These are phyloP conservation scores for Nannobrachium achirus DNA, from an alignment of 2,113 vertebrate genomes.

Conservation along the genomic window DNA sequence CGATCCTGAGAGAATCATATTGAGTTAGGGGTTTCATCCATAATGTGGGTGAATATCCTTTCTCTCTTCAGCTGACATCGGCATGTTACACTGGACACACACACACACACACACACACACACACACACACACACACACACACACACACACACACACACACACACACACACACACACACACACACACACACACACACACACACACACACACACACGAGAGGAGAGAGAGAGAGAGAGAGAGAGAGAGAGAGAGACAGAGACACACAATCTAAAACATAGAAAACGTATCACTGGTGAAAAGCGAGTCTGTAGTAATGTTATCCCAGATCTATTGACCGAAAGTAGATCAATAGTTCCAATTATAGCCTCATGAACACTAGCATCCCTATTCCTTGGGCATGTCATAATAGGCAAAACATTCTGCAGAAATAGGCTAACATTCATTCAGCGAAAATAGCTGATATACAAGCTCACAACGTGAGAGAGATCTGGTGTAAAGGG, in stretches of 20 bases:
- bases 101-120: neutral
- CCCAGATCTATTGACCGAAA: no score
- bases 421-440: no score
- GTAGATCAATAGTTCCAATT: no score
- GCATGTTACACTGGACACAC: conserved; percentile 54
- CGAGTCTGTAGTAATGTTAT: no score
- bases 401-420: no score
- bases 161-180: neutral
- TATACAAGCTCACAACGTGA: no score
- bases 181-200: conserved; percentile 14
- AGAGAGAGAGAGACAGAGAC: no score
- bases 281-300: no score
- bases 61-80: conserved; percentile 58
- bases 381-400: no score
- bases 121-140: neutral
- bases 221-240: neutral
- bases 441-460: no score
- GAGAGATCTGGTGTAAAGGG: no score
- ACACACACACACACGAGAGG: neutral
- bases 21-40: conserved; percentile 71
- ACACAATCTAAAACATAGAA: neutral
- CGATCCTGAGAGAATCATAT: conserved; percentile 58
- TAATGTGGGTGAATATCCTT: conserved; percentile 55
- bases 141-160: neutral
- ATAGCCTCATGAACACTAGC: no score